Evolutionary conservation across 2,888 invertebrate species (phyloP), one percentile per base, ranked within the genome.

Genomic region (Nasonia oneida): DNA sequence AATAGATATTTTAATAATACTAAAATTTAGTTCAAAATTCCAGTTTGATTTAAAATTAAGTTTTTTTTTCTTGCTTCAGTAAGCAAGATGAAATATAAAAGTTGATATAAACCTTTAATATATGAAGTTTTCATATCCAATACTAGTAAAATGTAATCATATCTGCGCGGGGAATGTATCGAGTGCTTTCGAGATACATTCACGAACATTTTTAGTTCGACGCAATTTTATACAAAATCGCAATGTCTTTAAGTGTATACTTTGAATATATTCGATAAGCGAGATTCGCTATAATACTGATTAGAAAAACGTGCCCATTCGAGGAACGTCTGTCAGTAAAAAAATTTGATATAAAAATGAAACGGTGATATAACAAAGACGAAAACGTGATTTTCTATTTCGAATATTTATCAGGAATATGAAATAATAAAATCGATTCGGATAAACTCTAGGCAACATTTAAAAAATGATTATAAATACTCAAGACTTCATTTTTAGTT

Each of bases 211-310:
- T 70, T 71, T 83, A 71, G 23, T 77, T 81, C 23, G 14, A 77
- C 61, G 57, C 73, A 50, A 84, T 71, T 50, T 50, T 42, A 39
- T 77, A 81, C 81, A 79, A 80, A 83, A 81, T 83, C 64, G 73
- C 70, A 50, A 61, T 73, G 57, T 50, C 33, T 75, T 80, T 76
- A 83, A 64, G 83, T 85, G 77, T 83, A 87, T 78, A 79, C 64
- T 84, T 79, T 87, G 74, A 84, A 87, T 87, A 83, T 87, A 87
- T 81, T 84, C 29, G 4, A 87, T 82, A 53, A 83, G 85, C 87
- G 82, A 86, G 61, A 87, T 82, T 86, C 80, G 85, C 87, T 84
- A 70, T 87, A 86, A 87, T 84, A 87, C 87, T 87, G 87, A 86
- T 87, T 84, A 86, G 71, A 86, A 81, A 81, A 81, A 84, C 87